phyloP scores from a whole-genome alignment of 2,888 invertebrate species.

The Drosophila paucipuncta region DNA sequence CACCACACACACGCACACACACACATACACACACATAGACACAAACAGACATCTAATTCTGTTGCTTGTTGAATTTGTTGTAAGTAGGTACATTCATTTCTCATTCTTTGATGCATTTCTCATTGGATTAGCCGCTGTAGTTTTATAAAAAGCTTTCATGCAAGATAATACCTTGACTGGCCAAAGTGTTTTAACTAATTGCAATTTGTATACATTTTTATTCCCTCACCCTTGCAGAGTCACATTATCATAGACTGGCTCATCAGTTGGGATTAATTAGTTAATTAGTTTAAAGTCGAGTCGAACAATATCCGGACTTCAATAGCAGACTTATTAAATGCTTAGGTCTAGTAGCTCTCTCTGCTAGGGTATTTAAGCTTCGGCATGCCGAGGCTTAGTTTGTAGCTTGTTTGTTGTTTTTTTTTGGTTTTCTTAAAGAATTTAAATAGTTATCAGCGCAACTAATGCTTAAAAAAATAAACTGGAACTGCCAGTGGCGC shows the following conservation, averaged over 20 bases:
- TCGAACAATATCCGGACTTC: slow-evolving; percentile 8
- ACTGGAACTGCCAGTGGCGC: slow-evolving; percentile 58
- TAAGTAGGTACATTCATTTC: slow-evolving; percentile 73
- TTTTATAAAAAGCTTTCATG: slow-evolving; percentile 69
- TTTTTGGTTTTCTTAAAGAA: slow-evolving; percentile 72
- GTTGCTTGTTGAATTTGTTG: slow-evolving; percentile 39
- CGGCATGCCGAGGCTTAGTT: slow-evolving; percentile 43
- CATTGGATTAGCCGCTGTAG: slow-evolving; percentile 41
- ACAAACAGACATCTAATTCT: slow-evolving; percentile 43
- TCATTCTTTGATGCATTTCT: slow-evolving; percentile 70
- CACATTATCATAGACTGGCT: not conserved
- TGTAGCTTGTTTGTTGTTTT: slow-evolving; percentile 26
- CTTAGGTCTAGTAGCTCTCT: slow-evolving; percentile 11
- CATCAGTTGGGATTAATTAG: slow-evolving; percentile 2
- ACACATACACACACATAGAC: slow-evolving; percentile 37
- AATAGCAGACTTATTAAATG: slow-evolving; percentile 36
- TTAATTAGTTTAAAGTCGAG: slow-evolving; percentile 12
- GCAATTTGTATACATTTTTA: slow-evolving; percentile 60
- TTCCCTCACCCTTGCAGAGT: slow-evolving; percentile 32
- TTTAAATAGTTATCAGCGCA: slow-evolving; percentile 72
- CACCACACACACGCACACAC: slow-evolving; percentile 27
- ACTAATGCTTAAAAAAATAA: slow-evolving; percentile 81
- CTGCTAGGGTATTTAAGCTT: slow-evolving; percentile 42
- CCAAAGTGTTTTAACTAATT: slow-evolving; percentile 59
- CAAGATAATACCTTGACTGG: slow-evolving; percentile 50